Evolutionary conservation across 2,888 invertebrate species (phyloP).

Genomic region (Parnassius mnemosyne): DNA sequence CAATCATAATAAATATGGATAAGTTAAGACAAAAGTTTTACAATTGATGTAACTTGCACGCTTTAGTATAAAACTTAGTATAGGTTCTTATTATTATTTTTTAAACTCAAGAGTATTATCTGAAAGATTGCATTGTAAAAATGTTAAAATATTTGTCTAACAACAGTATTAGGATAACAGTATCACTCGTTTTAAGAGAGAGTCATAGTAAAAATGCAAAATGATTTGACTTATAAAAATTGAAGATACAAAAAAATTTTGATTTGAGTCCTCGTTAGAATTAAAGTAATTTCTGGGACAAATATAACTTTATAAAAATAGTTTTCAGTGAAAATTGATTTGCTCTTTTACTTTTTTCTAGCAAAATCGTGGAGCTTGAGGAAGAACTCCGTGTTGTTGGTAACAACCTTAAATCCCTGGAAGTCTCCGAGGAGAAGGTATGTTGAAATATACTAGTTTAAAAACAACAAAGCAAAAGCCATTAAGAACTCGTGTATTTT

Average conservation of each 20-base stretch:
- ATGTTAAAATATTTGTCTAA: not conserved
- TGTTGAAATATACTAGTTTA: conserved; percentile 36
- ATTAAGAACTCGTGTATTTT: too few species aligned
- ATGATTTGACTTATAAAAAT: too few species aligned
- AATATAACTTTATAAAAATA: not conserved
- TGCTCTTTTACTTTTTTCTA: conserved; percentile 65
- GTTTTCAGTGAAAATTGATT: conserved; percentile 58
- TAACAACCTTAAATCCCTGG: conserved; percentile 99
- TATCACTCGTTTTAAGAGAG: too few species aligned
- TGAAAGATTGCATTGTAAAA: not conserved
- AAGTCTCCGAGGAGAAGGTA: conserved; percentile 99
- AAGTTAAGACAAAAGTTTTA: not conserved
- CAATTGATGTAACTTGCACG: conserved; percentile 8
- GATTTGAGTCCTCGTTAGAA: too few species aligned
- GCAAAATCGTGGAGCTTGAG: conserved; percentile 99
- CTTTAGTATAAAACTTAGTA: conserved; percentile 4
- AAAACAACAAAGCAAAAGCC: too few species aligned
- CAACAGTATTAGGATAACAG: not conserved
- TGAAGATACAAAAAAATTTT: too few species aligned
- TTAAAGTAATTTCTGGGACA: too few species aligned
- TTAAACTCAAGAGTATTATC: not conserved
- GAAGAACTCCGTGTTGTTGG: conserved; percentile 99
- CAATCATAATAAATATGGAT: not conserved
- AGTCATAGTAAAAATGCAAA: too few species aligned
- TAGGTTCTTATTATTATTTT: not conserved